A percentile compares a stretch with the other conserved stretches of the same genome.
Evolutionary conservation across 2,113 vertebrate genomes (phyloP).

Genomic region (Solenodon paradoxus): DNA sequence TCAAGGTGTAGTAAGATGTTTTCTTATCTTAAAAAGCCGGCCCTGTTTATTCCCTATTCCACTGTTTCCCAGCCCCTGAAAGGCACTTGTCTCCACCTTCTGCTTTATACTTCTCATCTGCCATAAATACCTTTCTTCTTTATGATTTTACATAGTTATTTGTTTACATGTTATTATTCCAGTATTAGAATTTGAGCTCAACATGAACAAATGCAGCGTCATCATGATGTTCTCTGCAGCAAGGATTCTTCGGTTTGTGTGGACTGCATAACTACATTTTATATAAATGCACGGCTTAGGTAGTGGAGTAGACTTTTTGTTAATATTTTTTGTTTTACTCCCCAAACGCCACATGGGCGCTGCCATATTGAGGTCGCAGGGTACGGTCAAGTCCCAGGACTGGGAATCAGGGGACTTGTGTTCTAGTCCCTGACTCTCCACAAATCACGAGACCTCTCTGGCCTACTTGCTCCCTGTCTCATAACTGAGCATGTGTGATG

Average conservation of each 20-base stretch:
- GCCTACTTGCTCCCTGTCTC: not conserved
- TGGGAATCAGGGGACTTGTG: too few species aligned
- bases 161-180: not conserved
- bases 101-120: not conserved
- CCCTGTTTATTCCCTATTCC: not conserved
- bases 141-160: not conserved
- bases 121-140: not conserved
- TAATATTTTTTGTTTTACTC: not conserved
- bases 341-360: too few species aligned
- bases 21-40: not conserved
- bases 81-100: not conserved
- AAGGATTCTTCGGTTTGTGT: not conserved
- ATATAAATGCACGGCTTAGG: not conserved
- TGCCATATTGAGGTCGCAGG: not conserved
- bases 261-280: not conserved
- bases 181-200: not conserved
- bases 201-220: rapidly evolving
- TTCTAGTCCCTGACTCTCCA: not conserved
- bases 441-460: not conserved
- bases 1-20: not conserved
- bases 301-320: not conserved
- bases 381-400: not conserved
- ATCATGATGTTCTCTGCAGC: rapidly evolving
- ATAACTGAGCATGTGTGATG: not conserved
- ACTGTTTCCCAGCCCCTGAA: not conserved